Conservation (phyloP, 2,113 vertebrate species). For the Cacatua alba region DNA sequence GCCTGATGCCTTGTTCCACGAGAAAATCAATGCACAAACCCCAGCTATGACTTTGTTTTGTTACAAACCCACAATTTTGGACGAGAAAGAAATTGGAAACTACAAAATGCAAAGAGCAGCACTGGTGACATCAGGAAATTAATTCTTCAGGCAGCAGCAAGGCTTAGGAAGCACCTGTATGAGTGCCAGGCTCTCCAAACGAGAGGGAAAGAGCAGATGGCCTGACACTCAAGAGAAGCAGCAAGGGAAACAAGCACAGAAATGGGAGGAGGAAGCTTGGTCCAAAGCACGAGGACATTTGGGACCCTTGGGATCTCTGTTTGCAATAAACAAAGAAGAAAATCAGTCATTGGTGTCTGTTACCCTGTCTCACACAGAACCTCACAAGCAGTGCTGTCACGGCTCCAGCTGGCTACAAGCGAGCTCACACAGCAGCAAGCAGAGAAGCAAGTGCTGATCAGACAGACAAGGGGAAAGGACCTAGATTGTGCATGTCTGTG, state of each 20-base stretch:
- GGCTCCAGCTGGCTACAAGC: background rate
- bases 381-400: background rate
- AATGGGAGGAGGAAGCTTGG: background rate
- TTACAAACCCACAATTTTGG: background rate
- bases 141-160: background rate
- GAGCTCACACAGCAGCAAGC: accelerated
- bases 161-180: background rate
- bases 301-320: background rate
- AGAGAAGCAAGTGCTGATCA: background rate
- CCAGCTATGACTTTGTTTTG: background rate
- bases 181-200: background rate
- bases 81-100: background rate
- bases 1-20: accelerated
- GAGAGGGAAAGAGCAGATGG: background rate
- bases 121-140: background rate
- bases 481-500: background rate
- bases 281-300: background rate
- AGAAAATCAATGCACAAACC: background rate
- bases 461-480: background rate
- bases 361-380: background rate
- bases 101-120: background rate
- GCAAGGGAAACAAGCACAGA: background rate
- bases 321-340: background rate
- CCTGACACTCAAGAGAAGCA: background rate
- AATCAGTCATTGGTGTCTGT: background rate